Percentiles rank a stretch among this genome's conserved stretches.
Conservation (phyloP, 2,888 invertebrate genomes). For the Drosophila monieri region DNA sequence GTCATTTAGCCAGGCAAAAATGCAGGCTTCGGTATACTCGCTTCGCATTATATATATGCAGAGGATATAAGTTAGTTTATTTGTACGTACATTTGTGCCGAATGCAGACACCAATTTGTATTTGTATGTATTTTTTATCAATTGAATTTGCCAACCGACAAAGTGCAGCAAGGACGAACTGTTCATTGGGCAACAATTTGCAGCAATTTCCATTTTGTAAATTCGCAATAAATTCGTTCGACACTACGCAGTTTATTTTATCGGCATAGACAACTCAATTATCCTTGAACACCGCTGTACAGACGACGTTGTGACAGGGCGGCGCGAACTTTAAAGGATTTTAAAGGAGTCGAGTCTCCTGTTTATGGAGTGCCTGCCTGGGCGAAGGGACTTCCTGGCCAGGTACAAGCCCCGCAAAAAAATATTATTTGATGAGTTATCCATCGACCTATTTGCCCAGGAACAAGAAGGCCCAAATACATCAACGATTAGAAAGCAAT, state of each 20-base stretch:
- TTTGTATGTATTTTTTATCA: slow-evolving; percentile 45
- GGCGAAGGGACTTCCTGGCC: too few species aligned
- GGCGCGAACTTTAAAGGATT: neutral
- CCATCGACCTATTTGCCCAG: neutral
- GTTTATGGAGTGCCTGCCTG: too few species aligned
- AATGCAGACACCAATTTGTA: slow-evolving; percentile 34
- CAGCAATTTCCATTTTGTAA: slow-evolving; percentile 50
- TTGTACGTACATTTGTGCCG: neutral
- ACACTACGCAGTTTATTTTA: slow-evolving; percentile 40
- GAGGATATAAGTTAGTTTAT: neutral
- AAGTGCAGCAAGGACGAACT: slow-evolving; percentile 29
- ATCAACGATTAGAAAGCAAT: neutral
- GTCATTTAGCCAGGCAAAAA: slow-evolving; percentile 39
- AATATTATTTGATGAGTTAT: neutral
- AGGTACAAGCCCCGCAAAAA: too few species aligned
- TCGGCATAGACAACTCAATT: slow-evolving; percentile 40
- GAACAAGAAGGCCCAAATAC: neutral
- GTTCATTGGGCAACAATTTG: slow-evolving; percentile 42
- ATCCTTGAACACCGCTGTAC: slow-evolving; percentile 4
- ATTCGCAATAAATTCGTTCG: slow-evolving; percentile 52
- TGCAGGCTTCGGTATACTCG: slow-evolving; percentile 8
- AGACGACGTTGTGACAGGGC: neutral
- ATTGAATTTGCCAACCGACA: slow-evolving; percentile 49
- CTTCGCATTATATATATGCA: slow-evolving; percentile 1
- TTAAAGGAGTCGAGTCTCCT: neutral